Evolutionary conservation across 2,797 vertebrate species (phyloP).

Genomic region (Parotocinclus haroldoi): DNA sequence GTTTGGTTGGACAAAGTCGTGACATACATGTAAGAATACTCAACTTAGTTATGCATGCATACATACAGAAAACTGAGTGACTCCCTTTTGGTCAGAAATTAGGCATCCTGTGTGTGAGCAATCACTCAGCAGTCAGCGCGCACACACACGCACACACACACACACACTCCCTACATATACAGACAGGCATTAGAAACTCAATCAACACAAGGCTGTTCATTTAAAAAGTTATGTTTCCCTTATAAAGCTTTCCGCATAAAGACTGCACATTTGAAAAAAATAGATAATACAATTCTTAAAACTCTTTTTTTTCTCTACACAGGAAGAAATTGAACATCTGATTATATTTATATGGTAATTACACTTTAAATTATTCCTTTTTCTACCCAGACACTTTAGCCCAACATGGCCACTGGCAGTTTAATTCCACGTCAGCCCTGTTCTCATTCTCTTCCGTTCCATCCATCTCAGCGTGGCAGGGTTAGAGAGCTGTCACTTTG

Average conservation of each 20-base stretch:
- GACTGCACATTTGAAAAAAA: slow-evolving; percentile 79
- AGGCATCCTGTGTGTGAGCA: slow-evolving; percentile 42
- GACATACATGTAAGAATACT: not conserved
- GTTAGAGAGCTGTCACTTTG: slow-evolving; percentile 98
- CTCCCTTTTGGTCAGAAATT: slow-evolving; percentile 45
- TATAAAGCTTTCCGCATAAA: slow-evolving; percentile 82
- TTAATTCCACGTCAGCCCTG: slow-evolving; percentile 14
- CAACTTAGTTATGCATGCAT: not conserved
- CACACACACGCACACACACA: slow-evolving; percentile 55
- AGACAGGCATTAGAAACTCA: slow-evolving; percentile 67
- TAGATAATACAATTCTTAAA: slow-evolving; percentile 80
- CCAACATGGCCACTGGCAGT: not conserved
- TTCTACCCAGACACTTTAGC: slow-evolving; percentile 11
- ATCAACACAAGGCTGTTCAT: slow-evolving; percentile 72
- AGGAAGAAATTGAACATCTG: slow-evolving; percentile 78
- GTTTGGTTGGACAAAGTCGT: slow-evolving; percentile 22
- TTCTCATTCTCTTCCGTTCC: slow-evolving; percentile 42
- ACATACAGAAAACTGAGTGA: slow-evolving; percentile 11
- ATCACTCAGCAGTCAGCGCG: slow-evolving; percentile 4
- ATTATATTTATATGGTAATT: slow-evolving; percentile 71
- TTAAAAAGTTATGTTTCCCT: slow-evolving; percentile 78
- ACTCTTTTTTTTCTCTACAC: slow-evolving; percentile 65
- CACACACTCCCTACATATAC: slow-evolving; percentile 34
- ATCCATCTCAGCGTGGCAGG: slow-evolving; percentile 30
- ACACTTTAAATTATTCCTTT: slow-evolving; percentile 58